Percentiles rank a stretch among this genome's conserved stretches.
These are phyloP conservation scores for Anhinga anhinga DNA, from an alignment of 2,113 vertebrate genomes.

Conservation along the genomic window DNA sequence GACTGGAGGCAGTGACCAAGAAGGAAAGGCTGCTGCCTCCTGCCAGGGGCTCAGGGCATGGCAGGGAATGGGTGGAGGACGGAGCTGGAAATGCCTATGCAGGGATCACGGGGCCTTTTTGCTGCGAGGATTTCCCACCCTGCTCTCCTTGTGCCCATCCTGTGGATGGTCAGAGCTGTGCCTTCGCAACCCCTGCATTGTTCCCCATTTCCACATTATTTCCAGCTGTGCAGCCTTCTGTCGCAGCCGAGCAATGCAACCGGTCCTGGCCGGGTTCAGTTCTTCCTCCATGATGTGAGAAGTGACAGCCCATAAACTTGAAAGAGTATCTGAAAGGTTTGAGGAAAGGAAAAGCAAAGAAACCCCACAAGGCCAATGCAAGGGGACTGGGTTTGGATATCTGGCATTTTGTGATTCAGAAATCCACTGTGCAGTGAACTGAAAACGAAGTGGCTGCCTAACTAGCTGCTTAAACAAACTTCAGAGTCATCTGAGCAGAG, in stretches of 20 bases:
- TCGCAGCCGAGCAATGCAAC: accelerated
- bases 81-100: background rate
- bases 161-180: background rate
- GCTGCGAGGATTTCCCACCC: background rate
- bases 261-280: accelerated
- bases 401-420: background rate
- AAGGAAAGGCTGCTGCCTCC: background rate
- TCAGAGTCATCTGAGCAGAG: background rate
- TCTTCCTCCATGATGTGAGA: background rate
- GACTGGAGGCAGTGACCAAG: background rate
- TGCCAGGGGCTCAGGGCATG: background rate
- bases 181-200: background rate
- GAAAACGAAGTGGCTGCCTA: background rate
- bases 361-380: background rate
- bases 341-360: background rate
- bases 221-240: background rate
- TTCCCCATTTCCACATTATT: accelerated
- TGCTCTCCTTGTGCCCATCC: background rate
- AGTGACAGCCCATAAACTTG: background rate
- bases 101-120: background rate
- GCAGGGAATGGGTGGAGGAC: background rate
- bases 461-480: background rate
- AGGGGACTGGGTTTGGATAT: background rate
- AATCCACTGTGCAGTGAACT: background rate
- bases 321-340: background rate